Conservation (phyloP, 2,797 vertebrate species). For the Poeciliopsis infans region DNA sequence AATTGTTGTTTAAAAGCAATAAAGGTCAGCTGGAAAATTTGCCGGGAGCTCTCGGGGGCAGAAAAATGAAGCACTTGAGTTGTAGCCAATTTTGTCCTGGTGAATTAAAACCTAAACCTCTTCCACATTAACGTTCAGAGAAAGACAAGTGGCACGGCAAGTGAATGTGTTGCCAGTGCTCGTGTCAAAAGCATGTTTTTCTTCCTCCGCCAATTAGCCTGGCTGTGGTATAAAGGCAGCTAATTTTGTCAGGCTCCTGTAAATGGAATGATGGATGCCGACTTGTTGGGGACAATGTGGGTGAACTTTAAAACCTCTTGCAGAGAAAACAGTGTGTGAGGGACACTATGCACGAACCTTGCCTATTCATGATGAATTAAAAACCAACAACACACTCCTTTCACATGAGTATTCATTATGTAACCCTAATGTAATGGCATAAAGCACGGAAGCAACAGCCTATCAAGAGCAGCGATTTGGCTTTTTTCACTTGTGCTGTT, state of each 20-base stretch:
- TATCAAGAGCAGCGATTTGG: constrained; percentile 95
- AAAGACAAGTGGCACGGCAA: constrained; percentile 72
- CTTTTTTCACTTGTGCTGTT: constrained; percentile 92
- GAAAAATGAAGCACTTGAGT: constrained; percentile 67
- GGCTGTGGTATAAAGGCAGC: constrained; percentile 93
- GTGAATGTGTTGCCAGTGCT: constrained; percentile 85
- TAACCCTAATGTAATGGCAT: constrained; percentile 97
- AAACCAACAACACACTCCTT: constrained; percentile 98
- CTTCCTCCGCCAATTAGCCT: constrained; percentile 91
- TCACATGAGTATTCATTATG: constrained; percentile 98
- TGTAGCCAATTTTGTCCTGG: constrained; percentile 52
- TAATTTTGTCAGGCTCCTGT: constrained; percentile 96
- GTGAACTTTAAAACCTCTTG: constrained; percentile 94
- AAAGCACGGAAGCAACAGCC: constrained; percentile 95
- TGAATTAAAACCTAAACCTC: constrained; percentile 74
- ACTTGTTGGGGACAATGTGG: constrained; percentile 73
- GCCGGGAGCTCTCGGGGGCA: constrained; percentile 48
- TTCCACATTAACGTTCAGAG: constrained; percentile 61
- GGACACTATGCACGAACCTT: constrained; percentile 76
- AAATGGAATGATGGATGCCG: constrained; percentile 98
- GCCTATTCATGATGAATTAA: constrained; percentile 97
- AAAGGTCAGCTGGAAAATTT: constrained; percentile 54
- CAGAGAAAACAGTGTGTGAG: constrained; percentile 72
- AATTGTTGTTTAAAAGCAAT: constrained; percentile 66
- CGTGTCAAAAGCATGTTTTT: constrained; percentile 94